These are phyloP conservation scores for Pachyuromys duprasi DNA, from an alignment of 2,797 vertebrate species.

Conservation along the genomic window DNA sequence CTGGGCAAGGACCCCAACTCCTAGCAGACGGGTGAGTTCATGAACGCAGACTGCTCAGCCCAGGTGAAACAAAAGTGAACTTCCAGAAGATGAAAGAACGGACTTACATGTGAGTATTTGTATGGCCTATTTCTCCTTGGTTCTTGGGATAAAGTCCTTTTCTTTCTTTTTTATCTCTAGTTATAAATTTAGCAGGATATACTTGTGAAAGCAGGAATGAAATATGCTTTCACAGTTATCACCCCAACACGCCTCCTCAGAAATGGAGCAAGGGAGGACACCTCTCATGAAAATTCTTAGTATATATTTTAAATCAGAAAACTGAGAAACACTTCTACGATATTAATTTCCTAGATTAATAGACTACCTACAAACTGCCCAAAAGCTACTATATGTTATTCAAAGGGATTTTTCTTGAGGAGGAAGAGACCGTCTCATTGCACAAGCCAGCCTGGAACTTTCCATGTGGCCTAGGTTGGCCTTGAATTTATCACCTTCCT, in stretches of 20 bases:
- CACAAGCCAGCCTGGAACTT: not conserved
- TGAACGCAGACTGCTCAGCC: not conserved
- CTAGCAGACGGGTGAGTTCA: not conserved
- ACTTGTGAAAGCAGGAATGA: not conserved
- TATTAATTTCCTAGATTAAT: not conserved
- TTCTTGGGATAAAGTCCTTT: not conserved
- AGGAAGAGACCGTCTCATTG: not conserved
- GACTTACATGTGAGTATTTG: not conserved
- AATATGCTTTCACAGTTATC: not conserved
- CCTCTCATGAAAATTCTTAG: not conserved
- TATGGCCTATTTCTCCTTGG: not conserved
- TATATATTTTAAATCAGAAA: conserved; percentile 57
- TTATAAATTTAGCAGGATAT: not conserved
- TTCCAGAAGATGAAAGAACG: not conserved
- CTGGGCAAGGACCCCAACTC: not conserved
- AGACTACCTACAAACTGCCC: conserved; percentile 3
- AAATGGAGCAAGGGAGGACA: not conserved
- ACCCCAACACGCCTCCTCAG: not conserved
- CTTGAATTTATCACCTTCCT: not conserved
- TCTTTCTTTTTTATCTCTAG: conserved; percentile 53
- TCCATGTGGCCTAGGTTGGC: not conserved
- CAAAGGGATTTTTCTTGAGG: not conserved
- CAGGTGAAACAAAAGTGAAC: conserved; percentile 15
- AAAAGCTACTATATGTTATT: conserved; percentile 44
- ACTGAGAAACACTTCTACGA: conserved; percentile 26